Evolutionary conservation across 2,797 vertebrate species (phyloP).

Genomic region (Gymnocypris eckloni): DNA sequence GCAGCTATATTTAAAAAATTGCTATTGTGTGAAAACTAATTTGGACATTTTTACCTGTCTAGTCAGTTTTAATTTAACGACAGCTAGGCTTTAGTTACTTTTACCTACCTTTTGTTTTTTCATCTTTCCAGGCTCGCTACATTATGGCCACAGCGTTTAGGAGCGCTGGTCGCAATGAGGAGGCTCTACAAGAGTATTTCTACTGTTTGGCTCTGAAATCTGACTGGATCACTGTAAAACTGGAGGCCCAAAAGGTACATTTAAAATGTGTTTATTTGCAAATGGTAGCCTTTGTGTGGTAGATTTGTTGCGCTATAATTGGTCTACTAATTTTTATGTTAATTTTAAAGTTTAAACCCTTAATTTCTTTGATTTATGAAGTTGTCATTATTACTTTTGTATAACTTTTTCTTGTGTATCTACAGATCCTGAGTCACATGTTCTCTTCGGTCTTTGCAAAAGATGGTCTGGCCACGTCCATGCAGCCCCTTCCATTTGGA

Average conservation of each 20-base stretch:
- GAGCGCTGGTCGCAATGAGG: constrained; percentile 79
- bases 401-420: constrained; percentile 52
- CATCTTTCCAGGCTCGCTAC: constrained; percentile 76
- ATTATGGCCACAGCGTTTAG: constrained; percentile 81
- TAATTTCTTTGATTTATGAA: not conserved
- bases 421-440: constrained; percentile 83
- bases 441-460: constrained; percentile 83
- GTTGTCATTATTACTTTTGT: not conserved
- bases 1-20: constrained; percentile 4
- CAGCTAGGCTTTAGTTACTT: not conserved
- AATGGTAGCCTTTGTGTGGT: not conserved
- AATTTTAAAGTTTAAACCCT: not conserved
- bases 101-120: not conserved
- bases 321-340: not conserved
- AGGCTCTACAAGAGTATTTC: constrained; percentile 82
- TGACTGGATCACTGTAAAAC: constrained; percentile 79
- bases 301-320: not conserved
- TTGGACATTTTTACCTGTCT: too few species aligned
- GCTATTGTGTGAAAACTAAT: not conserved
- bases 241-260: constrained; percentile 81
- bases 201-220: constrained; percentile 84
- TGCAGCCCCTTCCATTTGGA: constrained; percentile 68
- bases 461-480: constrained; percentile 71
- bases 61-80: not conserved
- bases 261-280: not conserved